phyloP scores from a whole-genome alignment of 2,888 invertebrate species.

The Galerucella pusilla region DNA sequence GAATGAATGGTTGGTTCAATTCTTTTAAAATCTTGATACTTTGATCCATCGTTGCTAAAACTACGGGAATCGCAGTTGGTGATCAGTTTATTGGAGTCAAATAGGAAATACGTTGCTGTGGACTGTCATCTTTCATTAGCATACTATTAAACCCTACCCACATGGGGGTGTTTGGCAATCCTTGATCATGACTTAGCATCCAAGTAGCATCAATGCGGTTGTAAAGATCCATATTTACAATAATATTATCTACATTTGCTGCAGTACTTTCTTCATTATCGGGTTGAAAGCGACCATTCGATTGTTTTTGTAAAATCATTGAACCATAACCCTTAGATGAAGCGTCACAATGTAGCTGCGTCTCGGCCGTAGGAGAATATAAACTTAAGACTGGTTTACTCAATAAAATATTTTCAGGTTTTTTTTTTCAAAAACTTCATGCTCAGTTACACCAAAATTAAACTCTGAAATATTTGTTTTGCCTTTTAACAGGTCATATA shows the following conservation, averaged over 20 bases:
- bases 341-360: constrained; percentile 58
- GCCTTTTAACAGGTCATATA: not conserved
- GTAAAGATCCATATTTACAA: too few species aligned
- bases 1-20: too few species aligned
- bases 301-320: constrained; percentile 55
- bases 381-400: constrained; percentile 52
- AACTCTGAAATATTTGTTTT: constrained; percentile 8
- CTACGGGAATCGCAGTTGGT: accelerated
- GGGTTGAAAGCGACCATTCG: constrained; percentile 52
- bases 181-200: too few species aligned
- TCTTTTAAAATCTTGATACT: too few species aligned
- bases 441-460: constrained; percentile 1
- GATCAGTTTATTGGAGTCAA: too few species aligned
- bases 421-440: constrained; percentile 41
- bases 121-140: accelerated
- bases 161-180: too few species aligned
- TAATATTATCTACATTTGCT: too few species aligned
- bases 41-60: too few species aligned
- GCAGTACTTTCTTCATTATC: too few species aligned
- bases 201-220: too few species aligned
- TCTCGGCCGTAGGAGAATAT: constrained; percentile 52
- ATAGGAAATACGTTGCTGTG: too few species aligned
- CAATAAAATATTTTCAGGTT: constrained; percentile 45
- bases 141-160: too few species aligned
- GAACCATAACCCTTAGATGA: constrained; percentile 54